These are phyloP conservation scores for Luperina testacea DNA, from an alignment of 2,888 invertebrate genomes.

Conservation along the genomic window DNA sequence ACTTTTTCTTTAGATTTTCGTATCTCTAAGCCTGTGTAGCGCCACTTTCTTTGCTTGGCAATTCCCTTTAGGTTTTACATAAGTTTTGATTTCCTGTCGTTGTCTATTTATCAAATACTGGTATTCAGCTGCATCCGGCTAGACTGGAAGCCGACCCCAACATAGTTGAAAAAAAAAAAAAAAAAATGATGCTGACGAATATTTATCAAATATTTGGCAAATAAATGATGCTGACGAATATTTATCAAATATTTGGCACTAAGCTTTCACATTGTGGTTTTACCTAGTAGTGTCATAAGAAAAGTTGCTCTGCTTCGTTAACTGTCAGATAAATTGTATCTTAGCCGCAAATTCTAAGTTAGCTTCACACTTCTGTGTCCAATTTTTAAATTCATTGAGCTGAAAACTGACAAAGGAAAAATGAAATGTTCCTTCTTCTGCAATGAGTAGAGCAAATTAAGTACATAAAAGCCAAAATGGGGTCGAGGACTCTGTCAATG, in stretches of 20 bases:
- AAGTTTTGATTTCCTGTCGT: no score
- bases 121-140: no score
- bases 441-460: constrained; percentile 84
- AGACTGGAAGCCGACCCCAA: no score
- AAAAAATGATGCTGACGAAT: no score
- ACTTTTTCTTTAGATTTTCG: background rate
- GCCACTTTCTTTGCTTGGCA: no score
- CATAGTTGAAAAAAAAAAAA: no score
- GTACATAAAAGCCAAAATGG: constrained; percentile 84
- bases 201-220: background rate
- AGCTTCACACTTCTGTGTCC: constrained; percentile 23
- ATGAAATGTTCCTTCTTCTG: constrained; percentile 77
- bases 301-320: background rate
- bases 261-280: background rate
- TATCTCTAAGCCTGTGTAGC: no score
- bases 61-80: background rate
- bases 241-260: background rate
- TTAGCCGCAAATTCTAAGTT: constrained; percentile 9
- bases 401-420: constrained; percentile 77
- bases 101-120: background rate
- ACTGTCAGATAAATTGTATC: background rate
- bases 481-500: constrained; percentile 82
- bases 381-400: constrained; percentile 76
- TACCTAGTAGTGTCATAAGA: background rate
- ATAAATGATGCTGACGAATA: no score